Conservation (phyloP, 2,797 vertebrate genomes). For the Melanotaenia parkinsoni region DNA sequence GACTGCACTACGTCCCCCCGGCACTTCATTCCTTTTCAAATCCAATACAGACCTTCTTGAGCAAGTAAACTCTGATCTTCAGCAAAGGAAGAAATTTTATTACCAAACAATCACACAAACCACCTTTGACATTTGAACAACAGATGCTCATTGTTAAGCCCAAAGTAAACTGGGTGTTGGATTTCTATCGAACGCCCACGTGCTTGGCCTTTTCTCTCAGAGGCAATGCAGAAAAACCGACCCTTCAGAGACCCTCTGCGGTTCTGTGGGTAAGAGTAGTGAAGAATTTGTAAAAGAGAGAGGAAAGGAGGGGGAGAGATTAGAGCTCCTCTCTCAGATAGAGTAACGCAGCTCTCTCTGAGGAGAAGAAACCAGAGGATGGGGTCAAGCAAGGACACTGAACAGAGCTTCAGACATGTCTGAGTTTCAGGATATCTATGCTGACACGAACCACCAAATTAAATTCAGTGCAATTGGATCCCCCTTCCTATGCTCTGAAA, state of each 20-base stretch:
- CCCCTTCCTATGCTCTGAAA: constrained; percentile 54
- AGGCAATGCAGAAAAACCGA: constrained; percentile 50
- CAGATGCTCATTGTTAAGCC: constrained; percentile 49
- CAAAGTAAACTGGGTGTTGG: constrained; percentile 52
- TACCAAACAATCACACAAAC: constrained; percentile 58
- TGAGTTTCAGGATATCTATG: constrained; percentile 81
- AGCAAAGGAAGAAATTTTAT: constrained; percentile 47
- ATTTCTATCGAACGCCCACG: constrained; percentile 68
- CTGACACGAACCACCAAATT: constrained; percentile 82
- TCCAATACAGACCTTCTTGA: constrained; percentile 25
- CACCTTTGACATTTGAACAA: constrained; percentile 57
- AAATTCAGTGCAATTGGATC: constrained; percentile 82
- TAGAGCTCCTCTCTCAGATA: constrained; percentile 46
- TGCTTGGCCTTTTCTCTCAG: constrained; percentile 58
- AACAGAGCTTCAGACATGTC: constrained; percentile 74
- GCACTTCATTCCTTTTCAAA: constrained; percentile 34
- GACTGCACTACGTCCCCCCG: constrained; percentile 17
- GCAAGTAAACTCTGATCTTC: constrained; percentile 46
- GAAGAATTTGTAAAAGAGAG: constrained; percentile 51
- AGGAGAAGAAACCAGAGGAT: constrained; percentile 67
- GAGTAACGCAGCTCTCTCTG: constrained; percentile 65
- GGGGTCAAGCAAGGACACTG: constrained; percentile 76
- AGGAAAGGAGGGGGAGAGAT: constrained; percentile 49
- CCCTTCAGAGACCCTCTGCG: constrained; percentile 57
- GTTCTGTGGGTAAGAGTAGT: constrained; percentile 56